These are phyloP conservation scores for Dallia pectoralis DNA, from an alignment of 2,797 vertebrate genomes.

Conservation along the genomic window DNA sequence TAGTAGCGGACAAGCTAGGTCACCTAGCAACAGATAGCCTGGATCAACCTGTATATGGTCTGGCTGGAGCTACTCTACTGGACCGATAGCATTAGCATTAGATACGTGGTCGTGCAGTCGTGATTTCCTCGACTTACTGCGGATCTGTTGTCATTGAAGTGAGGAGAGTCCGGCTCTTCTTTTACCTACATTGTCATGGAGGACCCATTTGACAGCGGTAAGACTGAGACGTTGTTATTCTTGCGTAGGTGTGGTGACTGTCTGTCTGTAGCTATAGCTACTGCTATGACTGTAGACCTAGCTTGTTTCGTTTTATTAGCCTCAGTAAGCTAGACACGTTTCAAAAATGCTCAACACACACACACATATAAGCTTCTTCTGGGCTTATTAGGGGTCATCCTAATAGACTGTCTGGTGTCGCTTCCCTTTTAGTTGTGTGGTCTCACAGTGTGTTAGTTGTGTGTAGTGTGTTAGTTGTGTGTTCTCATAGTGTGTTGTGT, in stretches of 20 bases:
- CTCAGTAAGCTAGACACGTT: constrained; percentile 2
- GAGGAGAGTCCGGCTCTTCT: constrained; percentile 7
- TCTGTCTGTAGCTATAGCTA: neutral
- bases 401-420: too few relatives aligned
- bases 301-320: neutral
- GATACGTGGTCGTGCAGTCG: neutral
- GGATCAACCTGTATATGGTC: neutral
- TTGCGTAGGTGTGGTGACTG: neutral
- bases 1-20: constrained; percentile 14
- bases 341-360: neutral
- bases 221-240: constrained; percentile 53
- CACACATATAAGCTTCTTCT: neutral
- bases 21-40: constrained; percentile 47
- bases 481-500: constrained; percentile 12
- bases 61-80: neutral
- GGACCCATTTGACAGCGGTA: constrained; percentile 77
- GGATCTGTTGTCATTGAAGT: constrained; percentile 11
- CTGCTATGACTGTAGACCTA: neutral
- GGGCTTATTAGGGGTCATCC: neutral
- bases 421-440: too few relatives aligned
- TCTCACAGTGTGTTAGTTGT: constrained; percentile 18
- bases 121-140: neutral
- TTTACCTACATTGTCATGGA: constrained; percentile 60
- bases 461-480: too few relatives aligned
- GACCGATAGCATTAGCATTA: constrained; percentile 15